phyloP scores from a whole-genome alignment of 2,888 invertebrate species.

The Platycheirus rosarum region DNA sequence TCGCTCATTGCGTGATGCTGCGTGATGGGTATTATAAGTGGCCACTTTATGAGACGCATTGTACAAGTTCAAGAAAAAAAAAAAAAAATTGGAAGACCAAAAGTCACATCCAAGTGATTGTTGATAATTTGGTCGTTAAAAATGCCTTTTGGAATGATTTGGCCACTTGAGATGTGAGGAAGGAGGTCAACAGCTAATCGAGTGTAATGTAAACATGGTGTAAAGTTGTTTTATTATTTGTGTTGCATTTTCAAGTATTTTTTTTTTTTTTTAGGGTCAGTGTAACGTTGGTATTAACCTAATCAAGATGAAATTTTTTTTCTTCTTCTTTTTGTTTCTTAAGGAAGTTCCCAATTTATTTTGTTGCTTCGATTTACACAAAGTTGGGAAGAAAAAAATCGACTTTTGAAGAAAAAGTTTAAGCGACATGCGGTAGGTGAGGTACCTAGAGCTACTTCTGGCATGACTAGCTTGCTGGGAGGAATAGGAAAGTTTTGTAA shows the following conservation, averaged over 20 bases:
- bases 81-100: slow-evolving; percentile 17
- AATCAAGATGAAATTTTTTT: slow-evolving; percentile 39
- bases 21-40: slow-evolving; percentile 48
- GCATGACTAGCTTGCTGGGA: slow-evolving; percentile 14
- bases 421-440: slow-evolving; percentile 27
- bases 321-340: not conserved
- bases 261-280: slow-evolving; percentile 21
- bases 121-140: slow-evolving; percentile 68
- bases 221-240: slow-evolving; percentile 51
- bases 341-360: slow-evolving; percentile 70
- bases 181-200: slow-evolving; percentile 71
- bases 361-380: slow-evolving; percentile 44
- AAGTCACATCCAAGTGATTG: slow-evolving; percentile 64
- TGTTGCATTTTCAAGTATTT: slow-evolving; percentile 42
- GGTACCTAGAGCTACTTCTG: not conserved
- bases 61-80: slow-evolving; percentile 30
- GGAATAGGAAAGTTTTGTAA: slow-evolving; percentile 22
- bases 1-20: slow-evolving; percentile 23
- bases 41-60: slow-evolving; percentile 55
- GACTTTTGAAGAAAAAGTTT: slow-evolving; percentile 42
- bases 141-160: slow-evolving; percentile 62
- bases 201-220: slow-evolving; percentile 67
- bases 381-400: slow-evolving; percentile 16
- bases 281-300: slow-evolving; percentile 56
- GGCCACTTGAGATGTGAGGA: slow-evolving; percentile 61